Conservation (phyloP, 2,113 vertebrate species). For the Martes martes region DNA sequence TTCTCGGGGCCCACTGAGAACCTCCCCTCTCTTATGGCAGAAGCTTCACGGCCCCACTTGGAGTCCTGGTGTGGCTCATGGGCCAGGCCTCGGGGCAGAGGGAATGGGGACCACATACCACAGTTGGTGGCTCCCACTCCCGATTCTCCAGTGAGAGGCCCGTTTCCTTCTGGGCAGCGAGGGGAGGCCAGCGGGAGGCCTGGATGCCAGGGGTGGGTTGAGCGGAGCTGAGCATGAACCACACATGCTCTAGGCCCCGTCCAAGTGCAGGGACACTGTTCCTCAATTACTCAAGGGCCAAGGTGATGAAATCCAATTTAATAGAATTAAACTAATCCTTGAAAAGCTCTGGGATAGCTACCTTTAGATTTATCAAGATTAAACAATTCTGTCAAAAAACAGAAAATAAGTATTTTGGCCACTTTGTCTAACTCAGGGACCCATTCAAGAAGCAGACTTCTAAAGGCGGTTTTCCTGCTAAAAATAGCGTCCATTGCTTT, state of each 20-base stretch:
- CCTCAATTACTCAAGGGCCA: background rate
- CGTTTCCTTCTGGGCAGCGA: rapidly evolving
- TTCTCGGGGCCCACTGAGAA: rapidly evolving
- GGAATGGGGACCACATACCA: background rate
- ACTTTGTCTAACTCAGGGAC: background rate
- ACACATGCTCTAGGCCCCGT: rapidly evolving
- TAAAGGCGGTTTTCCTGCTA: background rate
- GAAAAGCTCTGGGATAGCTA: background rate
- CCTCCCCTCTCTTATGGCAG: background rate
- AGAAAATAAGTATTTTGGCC: background rate
- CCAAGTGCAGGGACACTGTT: rapidly evolving
- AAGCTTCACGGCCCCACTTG: rapidly evolving
- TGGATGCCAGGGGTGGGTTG: rapidly evolving
- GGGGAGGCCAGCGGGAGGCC: no score
- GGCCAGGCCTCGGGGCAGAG: background rate
- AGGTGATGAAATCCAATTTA: no score
- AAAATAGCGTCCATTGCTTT: rapidly evolving
- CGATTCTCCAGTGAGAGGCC: background rate
- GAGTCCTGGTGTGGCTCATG: rapidly evolving
- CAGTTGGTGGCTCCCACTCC: background rate
- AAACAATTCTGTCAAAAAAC: background rate
- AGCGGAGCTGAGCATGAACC: rapidly evolving
- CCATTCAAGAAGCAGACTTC: background rate
- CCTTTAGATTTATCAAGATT: no score
- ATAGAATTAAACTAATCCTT: rapidly evolving